phyloP scores from a whole-genome alignment of 2,113 vertebrate species.

The Phalacrocorax brasilianus region DNA sequence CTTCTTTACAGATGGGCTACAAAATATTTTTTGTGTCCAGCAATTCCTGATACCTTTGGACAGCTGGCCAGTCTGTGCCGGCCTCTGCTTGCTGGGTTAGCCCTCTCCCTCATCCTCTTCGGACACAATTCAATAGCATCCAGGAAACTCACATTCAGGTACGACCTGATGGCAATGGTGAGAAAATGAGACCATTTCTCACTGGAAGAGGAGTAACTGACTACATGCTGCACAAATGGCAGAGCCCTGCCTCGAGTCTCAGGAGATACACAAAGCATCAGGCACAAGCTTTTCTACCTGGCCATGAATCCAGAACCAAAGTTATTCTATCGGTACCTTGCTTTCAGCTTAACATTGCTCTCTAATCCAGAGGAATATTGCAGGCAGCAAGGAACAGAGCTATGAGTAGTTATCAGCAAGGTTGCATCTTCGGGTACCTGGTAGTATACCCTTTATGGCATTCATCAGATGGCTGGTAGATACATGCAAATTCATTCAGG shows the following conservation, averaged over 20 bases:
- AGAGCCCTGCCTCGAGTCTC: background rate
- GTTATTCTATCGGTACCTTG: accelerated
- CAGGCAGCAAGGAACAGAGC: background rate
- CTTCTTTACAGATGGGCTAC: too few relatives aligned
- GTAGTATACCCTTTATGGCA: background rate
- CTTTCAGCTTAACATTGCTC: background rate
- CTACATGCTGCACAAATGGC: background rate
- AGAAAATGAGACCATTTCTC: background rate
- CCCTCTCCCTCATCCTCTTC: background rate
- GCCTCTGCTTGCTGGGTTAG: background rate
- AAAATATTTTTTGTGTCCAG: background rate
- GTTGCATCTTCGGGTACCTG: background rate
- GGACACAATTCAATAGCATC: background rate
- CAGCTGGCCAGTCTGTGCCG: background rate
- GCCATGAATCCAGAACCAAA: background rate
- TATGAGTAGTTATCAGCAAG: background rate
- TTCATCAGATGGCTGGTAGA: background rate
- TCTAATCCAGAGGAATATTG: background rate
- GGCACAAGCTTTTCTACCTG: background rate
- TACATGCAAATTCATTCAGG: background rate
- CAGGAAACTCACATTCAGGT: background rate
- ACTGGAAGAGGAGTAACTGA: background rate
- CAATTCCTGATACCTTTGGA: background rate
- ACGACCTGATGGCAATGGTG: background rate
- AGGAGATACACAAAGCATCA: background rate